Conservation (phyloP, 2,797 vertebrate species). For the Fistularia tabacaria region DNA sequence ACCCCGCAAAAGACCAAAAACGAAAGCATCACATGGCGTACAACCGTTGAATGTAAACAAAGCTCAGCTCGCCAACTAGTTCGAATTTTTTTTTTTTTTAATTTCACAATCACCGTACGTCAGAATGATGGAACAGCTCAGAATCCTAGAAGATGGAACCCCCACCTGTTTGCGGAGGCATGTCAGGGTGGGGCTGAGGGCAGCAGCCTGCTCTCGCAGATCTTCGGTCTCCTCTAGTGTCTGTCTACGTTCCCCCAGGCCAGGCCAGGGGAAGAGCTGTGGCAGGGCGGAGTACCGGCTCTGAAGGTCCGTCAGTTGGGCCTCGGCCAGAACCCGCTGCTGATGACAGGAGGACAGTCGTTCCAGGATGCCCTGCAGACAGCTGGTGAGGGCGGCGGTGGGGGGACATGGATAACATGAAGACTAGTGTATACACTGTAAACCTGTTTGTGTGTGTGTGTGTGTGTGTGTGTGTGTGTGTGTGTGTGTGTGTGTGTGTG, state of each 20-base stretch:
- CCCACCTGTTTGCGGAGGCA: constrained; percentile 48
- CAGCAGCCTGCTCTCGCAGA: constrained; percentile 57
- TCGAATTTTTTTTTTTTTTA: no score
- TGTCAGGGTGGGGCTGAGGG: constrained; percentile 52
- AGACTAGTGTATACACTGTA: not conserved
- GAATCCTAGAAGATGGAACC: no score
- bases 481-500: not conserved
- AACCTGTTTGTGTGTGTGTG: no score
- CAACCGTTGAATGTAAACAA: no score
- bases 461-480: constrained; percentile 48
- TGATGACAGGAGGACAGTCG: constrained; percentile 52
- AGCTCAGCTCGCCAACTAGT: no score
- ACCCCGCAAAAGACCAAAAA: no score
- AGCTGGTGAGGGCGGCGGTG: constrained; percentile 36
- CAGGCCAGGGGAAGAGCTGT: constrained; percentile 72
- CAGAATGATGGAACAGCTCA: no score
- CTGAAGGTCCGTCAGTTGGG: constrained; percentile 60
- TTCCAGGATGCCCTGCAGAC: constrained; percentile 59
- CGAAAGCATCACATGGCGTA: no score
- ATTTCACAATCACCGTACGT: no score
- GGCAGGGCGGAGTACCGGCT: constrained; percentile 54
- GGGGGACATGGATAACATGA: not conserved
- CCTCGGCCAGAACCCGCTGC: constrained; percentile 47
- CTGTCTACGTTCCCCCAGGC: constrained; percentile 73
- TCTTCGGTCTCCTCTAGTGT: constrained; percentile 56